phyloP scores from a whole-genome alignment of 2,888 invertebrate genomes.

The Orchesellides sinensis region DNA sequence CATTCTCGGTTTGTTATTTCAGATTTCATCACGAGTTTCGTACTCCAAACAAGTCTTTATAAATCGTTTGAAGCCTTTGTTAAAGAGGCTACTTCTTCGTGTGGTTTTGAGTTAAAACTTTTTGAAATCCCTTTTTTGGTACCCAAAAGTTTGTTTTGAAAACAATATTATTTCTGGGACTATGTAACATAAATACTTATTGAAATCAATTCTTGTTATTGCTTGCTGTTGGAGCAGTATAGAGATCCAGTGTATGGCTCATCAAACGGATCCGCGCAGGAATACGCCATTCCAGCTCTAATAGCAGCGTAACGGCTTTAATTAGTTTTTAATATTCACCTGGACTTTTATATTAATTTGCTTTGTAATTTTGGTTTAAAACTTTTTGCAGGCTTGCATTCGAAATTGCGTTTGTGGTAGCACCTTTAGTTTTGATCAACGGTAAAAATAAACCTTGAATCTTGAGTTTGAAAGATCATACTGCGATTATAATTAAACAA shows the following conservation, averaged over 20 bases:
- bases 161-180: neutral
- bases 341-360: neutral
- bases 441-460: too few relatives aligned
- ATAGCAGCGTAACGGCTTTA: slow-evolving; percentile 14
- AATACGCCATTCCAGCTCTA: slow-evolving; percentile 31
- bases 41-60: neutral
- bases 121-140: slow-evolving; percentile 27
- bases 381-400: slow-evolving; percentile 25
- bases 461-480: too few relatives aligned
- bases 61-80: slow-evolving; percentile 21
- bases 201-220: too few relatives aligned
- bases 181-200: neutral
- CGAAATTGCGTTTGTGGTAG: slow-evolving; percentile 27
- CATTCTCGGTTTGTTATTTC: neutral
- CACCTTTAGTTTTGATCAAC: slow-evolving; percentile 24
- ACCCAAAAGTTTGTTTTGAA: neutral
- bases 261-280: neutral
- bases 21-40: slow-evolving; percentile 26
- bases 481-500: neutral
- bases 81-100: neutral
- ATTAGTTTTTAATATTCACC: too few relatives aligned
- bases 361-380: neutral
- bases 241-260: slow-evolving; percentile 40
- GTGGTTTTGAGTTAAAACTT: slow-evolving; percentile 19
- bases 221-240: slow-evolving; percentile 20